Evolutionary conservation across 2,888 invertebrate species (phyloP).

Genomic region (Minunthozetes semirufus): DNA sequence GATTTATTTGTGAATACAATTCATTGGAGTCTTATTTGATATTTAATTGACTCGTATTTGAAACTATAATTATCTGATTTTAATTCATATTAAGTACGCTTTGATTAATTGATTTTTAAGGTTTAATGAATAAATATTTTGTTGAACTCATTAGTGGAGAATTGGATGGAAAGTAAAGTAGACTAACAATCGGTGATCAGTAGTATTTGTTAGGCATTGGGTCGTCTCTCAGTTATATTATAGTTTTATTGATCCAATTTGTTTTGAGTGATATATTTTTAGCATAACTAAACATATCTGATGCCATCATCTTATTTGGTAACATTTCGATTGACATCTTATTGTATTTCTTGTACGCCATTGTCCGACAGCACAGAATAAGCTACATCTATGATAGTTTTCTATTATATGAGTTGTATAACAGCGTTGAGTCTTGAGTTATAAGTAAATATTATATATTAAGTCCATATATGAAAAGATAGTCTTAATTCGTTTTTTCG

Average conservation of each 20-base stretch:
- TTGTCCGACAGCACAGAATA: not conserved
- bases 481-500: constrained; percentile 24
- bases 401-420: not conserved
- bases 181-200: too few relatives aligned
- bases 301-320: constrained; percentile 25
- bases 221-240: not conserved
- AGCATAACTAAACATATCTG: constrained; percentile 12
- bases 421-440: not conserved
- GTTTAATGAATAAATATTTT: too few relatives aligned
- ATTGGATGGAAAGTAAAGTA: too few relatives aligned
- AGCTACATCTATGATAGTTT: not conserved
- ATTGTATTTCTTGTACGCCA: not conserved
- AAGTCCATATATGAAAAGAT: constrained; percentile 15
- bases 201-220: too few relatives aligned
- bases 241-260: constrained; percentile 18
- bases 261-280: constrained; percentile 26
- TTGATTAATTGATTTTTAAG: too few relatives aligned
- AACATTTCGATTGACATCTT: constrained; percentile 25
- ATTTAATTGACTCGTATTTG: too few relatives aligned
- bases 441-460: constrained; percentile 19
- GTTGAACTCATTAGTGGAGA: too few relatives aligned
- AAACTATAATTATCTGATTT: too few relatives aligned
- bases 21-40: too few relatives aligned
- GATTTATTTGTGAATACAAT: too few relatives aligned
- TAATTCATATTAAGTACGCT: too few relatives aligned